Percentiles rank a stretch among this genome's conserved stretches.
Conservation (phyloP, 1,140 invertebrate species). For the Aphidius gifuensis region DNA sequence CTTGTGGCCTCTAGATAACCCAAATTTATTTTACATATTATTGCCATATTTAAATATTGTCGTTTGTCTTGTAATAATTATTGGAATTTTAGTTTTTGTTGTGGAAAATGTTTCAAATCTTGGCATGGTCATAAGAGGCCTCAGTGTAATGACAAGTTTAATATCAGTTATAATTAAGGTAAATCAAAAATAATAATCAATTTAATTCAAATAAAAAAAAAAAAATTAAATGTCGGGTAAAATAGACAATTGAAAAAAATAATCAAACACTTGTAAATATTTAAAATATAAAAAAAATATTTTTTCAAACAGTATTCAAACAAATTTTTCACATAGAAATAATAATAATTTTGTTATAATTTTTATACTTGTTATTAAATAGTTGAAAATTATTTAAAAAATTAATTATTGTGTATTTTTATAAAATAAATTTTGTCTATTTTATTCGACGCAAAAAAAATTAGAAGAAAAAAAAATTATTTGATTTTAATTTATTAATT, state of each 20-base stretch:
- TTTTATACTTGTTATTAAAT: no score
- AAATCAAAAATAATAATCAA: not conserved
- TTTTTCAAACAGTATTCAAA: no score
- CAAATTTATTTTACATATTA: not conserved
- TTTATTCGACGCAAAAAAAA: not conserved
- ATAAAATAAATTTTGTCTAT: no score
- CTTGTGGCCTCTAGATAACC: constrained; percentile 12
- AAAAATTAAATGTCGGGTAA: constrained; percentile 11
- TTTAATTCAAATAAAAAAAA: not conserved
- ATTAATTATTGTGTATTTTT: no score
- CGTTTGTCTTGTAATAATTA: not conserved
- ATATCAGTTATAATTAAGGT: constrained; percentile 10
- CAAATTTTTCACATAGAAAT: no score
- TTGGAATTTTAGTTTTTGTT: constrained; percentile 6
- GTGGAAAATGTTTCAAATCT: constrained; percentile 1
- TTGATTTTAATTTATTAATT: no score
- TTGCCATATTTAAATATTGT: constrained; percentile 4
- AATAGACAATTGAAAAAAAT: not conserved
- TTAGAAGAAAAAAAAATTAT: no score
- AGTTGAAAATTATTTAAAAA: no score
- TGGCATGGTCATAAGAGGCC: not conserved
- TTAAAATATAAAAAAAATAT: no score
- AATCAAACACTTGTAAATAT: no score
- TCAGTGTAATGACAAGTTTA: constrained; percentile 14
- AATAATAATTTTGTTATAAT: no score